Percentiles rank a stretch among this genome's conserved stretches.
phyloP scores from a whole-genome alignment of 1,140 invertebrate genomes.

The Gonioctena quinquepunctata region DNA sequence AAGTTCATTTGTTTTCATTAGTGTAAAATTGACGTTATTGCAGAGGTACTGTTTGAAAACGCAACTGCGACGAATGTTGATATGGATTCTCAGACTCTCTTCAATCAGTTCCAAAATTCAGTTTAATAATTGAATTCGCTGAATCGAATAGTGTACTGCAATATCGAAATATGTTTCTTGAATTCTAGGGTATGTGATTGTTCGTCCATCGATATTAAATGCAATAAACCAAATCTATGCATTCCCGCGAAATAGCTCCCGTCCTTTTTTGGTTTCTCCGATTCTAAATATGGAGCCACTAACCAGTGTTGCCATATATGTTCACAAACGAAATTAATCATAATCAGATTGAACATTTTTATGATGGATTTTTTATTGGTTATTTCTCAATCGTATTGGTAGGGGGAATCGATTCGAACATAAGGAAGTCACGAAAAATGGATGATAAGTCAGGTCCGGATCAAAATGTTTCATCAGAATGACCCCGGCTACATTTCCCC shows the following conservation, averaged over 20 bases:
- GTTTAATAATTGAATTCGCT: too few species aligned
- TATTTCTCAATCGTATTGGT: background rate
- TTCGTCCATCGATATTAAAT: background rate
- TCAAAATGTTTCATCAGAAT: too few species aligned
- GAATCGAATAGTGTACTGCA: too few species aligned
- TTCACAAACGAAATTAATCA: conserved; percentile 5
- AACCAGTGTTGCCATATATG: background rate
- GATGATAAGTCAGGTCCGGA: background rate
- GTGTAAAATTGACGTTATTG: too few species aligned
- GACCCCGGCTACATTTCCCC: too few species aligned
- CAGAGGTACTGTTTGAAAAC: too few species aligned
- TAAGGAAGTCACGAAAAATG: background rate
- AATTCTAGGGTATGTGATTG: too few species aligned
- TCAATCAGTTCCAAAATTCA: too few species aligned
- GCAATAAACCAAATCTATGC: background rate
- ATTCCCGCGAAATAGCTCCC: background rate
- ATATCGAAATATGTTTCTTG: too few species aligned
- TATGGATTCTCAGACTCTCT: too few species aligned
- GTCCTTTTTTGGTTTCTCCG: background rate
- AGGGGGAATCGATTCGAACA: background rate
- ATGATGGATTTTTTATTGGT: background rate
- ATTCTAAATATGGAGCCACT: background rate
- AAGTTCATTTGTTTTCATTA: too few species aligned
- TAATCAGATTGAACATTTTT: conserved; percentile 1
- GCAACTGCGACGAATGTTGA: too few species aligned